A percentile compares a stretch with the other conserved stretches of the same genome.
phyloP scores from a whole-genome alignment of 2,797 vertebrate genomes.

The Danio jaintianensis region DNA sequence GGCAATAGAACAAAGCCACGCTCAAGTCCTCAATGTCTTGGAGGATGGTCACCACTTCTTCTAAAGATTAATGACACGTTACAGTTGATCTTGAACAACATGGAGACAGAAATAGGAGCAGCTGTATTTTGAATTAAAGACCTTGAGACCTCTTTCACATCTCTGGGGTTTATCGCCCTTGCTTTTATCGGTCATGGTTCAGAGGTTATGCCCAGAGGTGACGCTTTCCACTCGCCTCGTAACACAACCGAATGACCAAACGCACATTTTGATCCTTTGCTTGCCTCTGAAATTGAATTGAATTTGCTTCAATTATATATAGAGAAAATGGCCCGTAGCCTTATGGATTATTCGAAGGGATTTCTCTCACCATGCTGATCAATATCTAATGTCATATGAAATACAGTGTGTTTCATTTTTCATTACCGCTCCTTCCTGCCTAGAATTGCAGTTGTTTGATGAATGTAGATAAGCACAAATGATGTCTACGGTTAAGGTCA shows the following conservation, averaged over 20 bases:
- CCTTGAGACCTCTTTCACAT: conserved; percentile 48
- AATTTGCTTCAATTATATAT: conserved; percentile 70
- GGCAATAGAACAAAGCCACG: conserved; percentile 15
- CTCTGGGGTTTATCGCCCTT: conserved; percentile 31
- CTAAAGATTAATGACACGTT: conserved; percentile 69
- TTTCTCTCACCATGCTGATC: conserved; percentile 74
- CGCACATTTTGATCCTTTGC: conserved; percentile 21
- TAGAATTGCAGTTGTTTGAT: background rate
- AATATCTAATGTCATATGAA: conserved; percentile 73
- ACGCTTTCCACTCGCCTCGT: conserved; percentile 53
- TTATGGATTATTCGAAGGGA: conserved; percentile 64
- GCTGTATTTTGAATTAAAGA: conserved; percentile 59
- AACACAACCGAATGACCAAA: conserved; percentile 30
- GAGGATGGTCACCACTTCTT: conserved; percentile 60
- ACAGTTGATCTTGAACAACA: conserved; percentile 64
- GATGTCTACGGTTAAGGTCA: conserved; percentile 39
- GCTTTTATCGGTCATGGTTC: conserved; percentile 66
- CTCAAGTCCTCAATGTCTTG: background rate
- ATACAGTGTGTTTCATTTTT: conserved; percentile 58
- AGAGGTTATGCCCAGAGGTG: conserved; percentile 65
- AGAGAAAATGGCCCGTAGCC: conserved; percentile 51
- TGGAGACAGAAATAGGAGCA: conserved; percentile 14
- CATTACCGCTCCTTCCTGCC: conserved; percentile 29
- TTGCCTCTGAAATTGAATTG: conserved; percentile 56
- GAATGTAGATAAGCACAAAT: background rate